Conservation (phyloP, 2,888 invertebrate species). For the Amorpha juglandis region DNA sequence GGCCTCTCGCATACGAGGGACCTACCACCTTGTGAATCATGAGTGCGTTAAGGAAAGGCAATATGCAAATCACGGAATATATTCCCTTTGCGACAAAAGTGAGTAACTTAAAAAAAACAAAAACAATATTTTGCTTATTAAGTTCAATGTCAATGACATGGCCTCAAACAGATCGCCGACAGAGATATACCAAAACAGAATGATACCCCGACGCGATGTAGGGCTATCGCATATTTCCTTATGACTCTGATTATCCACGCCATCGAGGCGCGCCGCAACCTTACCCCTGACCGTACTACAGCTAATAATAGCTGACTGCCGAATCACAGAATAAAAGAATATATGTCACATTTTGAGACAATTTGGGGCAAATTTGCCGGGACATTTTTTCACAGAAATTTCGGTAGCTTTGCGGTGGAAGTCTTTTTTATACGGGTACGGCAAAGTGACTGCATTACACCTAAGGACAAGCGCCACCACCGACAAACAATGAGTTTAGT, state of each 20-base stretch:
- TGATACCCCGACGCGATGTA: constrained; percentile 4
- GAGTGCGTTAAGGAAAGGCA: too few relatives aligned
- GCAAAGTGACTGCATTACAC: too few relatives aligned
- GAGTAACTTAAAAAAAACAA: not conserved
- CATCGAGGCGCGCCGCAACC: constrained; percentile 15
- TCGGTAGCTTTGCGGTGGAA: too few relatives aligned
- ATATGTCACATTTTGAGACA: not conserved
- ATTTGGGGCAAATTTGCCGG: not conserved
- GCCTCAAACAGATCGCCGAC: constrained; percentile 17
- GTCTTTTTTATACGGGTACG: too few relatives aligned
- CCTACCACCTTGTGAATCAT: too few relatives aligned
- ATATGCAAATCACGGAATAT: too few relatives aligned
- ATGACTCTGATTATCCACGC: not conserved
- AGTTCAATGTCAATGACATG: constrained; percentile 1
- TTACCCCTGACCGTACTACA: constrained; percentile 13
- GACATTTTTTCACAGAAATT: too few relatives aligned
- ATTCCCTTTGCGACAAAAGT: not conserved
- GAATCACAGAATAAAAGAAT: not conserved
- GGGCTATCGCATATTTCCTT: constrained; percentile 16
- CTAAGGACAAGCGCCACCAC: too few relatives aligned
- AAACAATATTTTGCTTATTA: not conserved
- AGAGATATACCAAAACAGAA: constrained; percentile 13
- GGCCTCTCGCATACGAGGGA: too few relatives aligned
- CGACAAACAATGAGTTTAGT: too few relatives aligned
- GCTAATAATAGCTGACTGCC: not conserved